A percentile compares a stretch with the other conserved stretches of the same genome.
These are phyloP conservation scores for Thalpophila matura DNA, from an alignment of 2,888 invertebrate genomes.

Conservation along the genomic window DNA sequence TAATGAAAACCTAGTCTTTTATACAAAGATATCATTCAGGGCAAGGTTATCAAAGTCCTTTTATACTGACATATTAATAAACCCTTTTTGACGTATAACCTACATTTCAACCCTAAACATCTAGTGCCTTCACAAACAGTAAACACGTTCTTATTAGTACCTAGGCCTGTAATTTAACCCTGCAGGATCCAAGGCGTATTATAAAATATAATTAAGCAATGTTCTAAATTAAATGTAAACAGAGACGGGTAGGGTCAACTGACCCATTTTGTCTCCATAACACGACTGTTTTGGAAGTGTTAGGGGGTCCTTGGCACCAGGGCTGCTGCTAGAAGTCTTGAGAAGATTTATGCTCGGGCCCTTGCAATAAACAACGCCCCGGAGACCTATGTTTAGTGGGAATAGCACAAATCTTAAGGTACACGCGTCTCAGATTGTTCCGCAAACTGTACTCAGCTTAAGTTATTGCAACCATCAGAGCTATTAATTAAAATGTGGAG, in stretches of 20 bases:
- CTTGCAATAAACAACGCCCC: constrained; percentile 82
- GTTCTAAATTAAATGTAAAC: constrained; percentile 63
- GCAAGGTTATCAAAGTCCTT: neutral
- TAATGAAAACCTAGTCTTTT: neutral
- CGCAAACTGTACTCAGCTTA: constrained; percentile 49
- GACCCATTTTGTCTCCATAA: constrained; percentile 73
- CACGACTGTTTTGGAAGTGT: constrained; percentile 77
- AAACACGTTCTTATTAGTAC: constrained; percentile 18
- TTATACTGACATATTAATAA: constrained; percentile 22
- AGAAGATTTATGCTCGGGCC: constrained; percentile 83
- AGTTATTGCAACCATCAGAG: constrained; percentile 50
- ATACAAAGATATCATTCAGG: neutral
- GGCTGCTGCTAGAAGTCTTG: constrained; percentile 71
- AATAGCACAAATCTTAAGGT: constrained; percentile 59
- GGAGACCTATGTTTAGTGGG: constrained; percentile 60
- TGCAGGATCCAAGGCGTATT: constrained; percentile 8
- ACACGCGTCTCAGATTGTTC: constrained; percentile 58
- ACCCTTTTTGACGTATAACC: constrained; percentile 14
- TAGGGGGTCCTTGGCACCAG: constrained; percentile 73
- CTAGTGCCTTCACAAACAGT: constrained; percentile 7
- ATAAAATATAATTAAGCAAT: constrained; percentile 59
- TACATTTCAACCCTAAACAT: constrained; percentile 6
- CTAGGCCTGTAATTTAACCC: neutral
- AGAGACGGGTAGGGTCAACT: constrained; percentile 61
- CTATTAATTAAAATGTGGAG: constrained; percentile 29